Percentiles rank a stretch among this genome's conserved stretches.
phyloP scores from a whole-genome alignment of 2,888 invertebrate species.

The Branchipolynoe longqiensis region DNA sequence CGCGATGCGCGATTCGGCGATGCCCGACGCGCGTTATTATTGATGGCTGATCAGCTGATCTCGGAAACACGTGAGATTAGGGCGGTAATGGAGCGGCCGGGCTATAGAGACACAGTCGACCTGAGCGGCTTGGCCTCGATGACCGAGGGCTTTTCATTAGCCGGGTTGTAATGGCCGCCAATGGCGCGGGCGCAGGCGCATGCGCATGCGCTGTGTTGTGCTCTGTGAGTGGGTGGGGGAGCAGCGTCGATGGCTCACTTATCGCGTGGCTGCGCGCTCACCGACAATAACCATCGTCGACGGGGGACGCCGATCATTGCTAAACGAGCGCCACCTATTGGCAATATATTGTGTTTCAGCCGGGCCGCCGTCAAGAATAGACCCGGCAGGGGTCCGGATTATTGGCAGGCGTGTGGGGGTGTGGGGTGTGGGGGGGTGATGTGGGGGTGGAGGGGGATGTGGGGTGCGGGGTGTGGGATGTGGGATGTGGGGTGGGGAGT shows the following conservation, averaged over 20 bases:
- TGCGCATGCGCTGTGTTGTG: not conserved
- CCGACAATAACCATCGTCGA: slow-evolving; percentile 39
- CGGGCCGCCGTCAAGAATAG: not conserved
- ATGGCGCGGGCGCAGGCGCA: not conserved
- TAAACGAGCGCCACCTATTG: slow-evolving; percentile 48
- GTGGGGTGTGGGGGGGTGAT: too few species aligned
- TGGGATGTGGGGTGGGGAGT: too few species aligned
- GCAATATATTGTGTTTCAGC: slow-evolving; percentile 53
- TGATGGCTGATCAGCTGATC: slow-evolving; percentile 23
- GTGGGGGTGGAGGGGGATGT: too few species aligned
- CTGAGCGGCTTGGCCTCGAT: slow-evolving; percentile 14
- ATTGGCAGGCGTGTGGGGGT: too few species aligned
- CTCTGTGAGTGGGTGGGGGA: slow-evolving; percentile 1
- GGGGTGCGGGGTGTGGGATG: too few species aligned
- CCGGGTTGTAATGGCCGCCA: slow-evolving; percentile 6
- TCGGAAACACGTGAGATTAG: slow-evolving; percentile 50
- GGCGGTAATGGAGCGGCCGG: slow-evolving; percentile 30
- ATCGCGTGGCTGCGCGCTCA: slow-evolving; percentile 7
- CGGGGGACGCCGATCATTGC: slow-evolving; percentile 16
- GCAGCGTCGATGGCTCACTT: slow-evolving; percentile 26
- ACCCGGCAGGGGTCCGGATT: slow-evolving; percentile 22
- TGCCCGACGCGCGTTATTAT: slow-evolving; percentile 11
- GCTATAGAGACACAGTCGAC: slow-evolving; percentile 36
- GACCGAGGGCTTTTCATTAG: slow-evolving; percentile 56
- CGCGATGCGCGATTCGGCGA: too few species aligned